phyloP scores from a whole-genome alignment of 2,113 vertebrate species.

The Macrotis lagotis region DNA sequence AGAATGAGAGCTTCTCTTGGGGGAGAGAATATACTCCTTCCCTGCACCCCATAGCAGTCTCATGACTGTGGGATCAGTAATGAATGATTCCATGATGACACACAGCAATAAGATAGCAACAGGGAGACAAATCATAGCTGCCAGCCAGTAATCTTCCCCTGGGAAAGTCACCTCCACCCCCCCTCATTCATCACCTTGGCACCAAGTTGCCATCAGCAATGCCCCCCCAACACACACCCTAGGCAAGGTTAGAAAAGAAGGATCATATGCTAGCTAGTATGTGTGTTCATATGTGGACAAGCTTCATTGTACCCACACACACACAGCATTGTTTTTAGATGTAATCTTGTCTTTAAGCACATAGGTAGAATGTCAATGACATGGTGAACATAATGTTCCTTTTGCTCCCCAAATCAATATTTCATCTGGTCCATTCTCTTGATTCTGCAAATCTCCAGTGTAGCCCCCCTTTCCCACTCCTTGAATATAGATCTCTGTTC shows the following conservation, averaged over 20 bases:
- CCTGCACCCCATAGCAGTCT: background rate
- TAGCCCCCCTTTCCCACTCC: background rate
- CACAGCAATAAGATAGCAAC: slow-evolving; percentile 76
- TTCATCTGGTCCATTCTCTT: background rate
- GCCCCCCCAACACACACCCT: slow-evolving; percentile 56
- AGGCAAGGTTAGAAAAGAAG: slow-evolving; percentile 23
- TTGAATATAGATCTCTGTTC: background rate
- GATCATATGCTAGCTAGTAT: background rate
- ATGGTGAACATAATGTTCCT: background rate
- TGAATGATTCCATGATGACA: slow-evolving; percentile 76
- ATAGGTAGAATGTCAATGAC: background rate
- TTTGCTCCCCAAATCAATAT: background rate
- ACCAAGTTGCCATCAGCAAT: slow-evolving; percentile 59
- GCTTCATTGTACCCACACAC: background rate
- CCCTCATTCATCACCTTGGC: slow-evolving; percentile 77
- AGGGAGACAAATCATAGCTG: slow-evolving; percentile 81
- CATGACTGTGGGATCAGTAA: slow-evolving; percentile 72
- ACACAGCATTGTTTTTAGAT: background rate
- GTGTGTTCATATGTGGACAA: background rate
- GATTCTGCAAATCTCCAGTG: background rate
- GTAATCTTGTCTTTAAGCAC: background rate
- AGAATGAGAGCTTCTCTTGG: slow-evolving; percentile 33
- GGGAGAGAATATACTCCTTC: background rate
- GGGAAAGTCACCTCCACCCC: slow-evolving; percentile 81
- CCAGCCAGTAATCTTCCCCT: slow-evolving; percentile 79